Evolutionary conservation across 2,797 vertebrate genomes (phyloP).

Genomic region (Ctenochaetus hawaiiensis): DNA sequence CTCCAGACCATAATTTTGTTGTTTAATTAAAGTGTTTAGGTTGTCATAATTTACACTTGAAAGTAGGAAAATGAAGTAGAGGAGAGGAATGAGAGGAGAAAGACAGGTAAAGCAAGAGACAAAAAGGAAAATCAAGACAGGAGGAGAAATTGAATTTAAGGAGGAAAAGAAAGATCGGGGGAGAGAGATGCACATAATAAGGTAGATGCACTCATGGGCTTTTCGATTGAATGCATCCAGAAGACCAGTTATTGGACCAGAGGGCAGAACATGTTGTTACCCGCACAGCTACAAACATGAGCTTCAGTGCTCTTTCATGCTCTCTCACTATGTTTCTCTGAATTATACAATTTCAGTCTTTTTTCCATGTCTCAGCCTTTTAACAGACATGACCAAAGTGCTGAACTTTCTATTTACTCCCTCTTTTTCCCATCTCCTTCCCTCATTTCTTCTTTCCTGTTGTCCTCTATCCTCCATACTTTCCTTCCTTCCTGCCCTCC

Average conservation of each 20-base stretch:
- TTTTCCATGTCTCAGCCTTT: slow-evolving; percentile 15
- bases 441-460: slow-evolving; percentile 13
- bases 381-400: neutral
- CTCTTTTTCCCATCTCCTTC: neutral
- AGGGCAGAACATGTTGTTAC: slow-evolving; percentile 62
- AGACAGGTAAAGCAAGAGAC: neutral
- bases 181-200: slow-evolving; percentile 35
- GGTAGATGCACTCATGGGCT: slow-evolving; percentile 47
- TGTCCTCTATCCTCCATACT: neutral
- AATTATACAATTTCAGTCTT: slow-evolving; percentile 14
- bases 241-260: slow-evolving; percentile 52
- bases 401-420: slow-evolving; percentile 5
- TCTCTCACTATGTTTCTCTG: slow-evolving; percentile 10
- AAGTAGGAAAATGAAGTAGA: neutral
- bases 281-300: slow-evolving; percentile 26
- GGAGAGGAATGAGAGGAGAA: neutral
- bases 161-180: slow-evolving; percentile 16
- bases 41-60: neutral
- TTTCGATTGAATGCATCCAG: slow-evolving; percentile 50
- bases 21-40: slow-evolving; percentile 5
- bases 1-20: too few relatives aligned
- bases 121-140: slow-evolving; percentile 14
- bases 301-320: neutral
- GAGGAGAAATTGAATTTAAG: slow-evolving; percentile 18
- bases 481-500: neutral